Conservation (phyloP, 2,888 invertebrate genomes). For the Calliscelio sp. region DNA sequence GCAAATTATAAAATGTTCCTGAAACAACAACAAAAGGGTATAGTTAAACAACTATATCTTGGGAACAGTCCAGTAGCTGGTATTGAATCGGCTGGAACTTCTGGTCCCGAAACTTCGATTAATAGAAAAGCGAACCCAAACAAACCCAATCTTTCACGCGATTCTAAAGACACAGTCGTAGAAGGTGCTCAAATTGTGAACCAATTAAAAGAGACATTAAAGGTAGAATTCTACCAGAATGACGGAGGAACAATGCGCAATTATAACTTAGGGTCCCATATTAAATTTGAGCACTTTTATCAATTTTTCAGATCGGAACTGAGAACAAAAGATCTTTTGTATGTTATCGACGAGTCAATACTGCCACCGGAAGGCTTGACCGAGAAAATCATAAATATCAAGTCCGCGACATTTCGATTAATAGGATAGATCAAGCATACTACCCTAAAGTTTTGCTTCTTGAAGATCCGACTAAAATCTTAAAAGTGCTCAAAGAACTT, state of each 20-base stretch:
- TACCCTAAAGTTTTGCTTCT: not conserved
- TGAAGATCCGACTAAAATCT: not conserved
- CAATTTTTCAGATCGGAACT: conserved; percentile 4
- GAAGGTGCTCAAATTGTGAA: not conserved
- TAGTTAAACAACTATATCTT: no score
- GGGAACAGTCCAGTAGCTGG: no score
- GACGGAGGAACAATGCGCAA: not conserved
- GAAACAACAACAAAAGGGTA: no score
- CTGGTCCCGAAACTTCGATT: not conserved
- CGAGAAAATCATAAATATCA: conserved; percentile 6
- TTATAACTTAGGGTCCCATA: not conserved
- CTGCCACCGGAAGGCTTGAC: not conserved
- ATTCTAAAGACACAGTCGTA: not conserved
- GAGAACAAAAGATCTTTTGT: conserved; percentile 32
- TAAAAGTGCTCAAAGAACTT: not conserved
- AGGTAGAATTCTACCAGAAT: not conserved
- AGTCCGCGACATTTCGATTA: conserved; percentile 6
- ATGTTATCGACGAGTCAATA: not conserved
- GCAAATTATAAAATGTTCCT: not conserved
- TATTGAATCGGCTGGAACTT: no score
- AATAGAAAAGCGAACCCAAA: no score
- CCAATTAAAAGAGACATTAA: not conserved
- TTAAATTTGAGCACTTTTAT: not conserved
- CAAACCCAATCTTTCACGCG: no score
- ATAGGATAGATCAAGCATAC: not conserved